These are phyloP conservation scores for Petrocephalus sullivani DNA, from an alignment of 2,797 vertebrate species.

Conservation along the genomic window DNA sequence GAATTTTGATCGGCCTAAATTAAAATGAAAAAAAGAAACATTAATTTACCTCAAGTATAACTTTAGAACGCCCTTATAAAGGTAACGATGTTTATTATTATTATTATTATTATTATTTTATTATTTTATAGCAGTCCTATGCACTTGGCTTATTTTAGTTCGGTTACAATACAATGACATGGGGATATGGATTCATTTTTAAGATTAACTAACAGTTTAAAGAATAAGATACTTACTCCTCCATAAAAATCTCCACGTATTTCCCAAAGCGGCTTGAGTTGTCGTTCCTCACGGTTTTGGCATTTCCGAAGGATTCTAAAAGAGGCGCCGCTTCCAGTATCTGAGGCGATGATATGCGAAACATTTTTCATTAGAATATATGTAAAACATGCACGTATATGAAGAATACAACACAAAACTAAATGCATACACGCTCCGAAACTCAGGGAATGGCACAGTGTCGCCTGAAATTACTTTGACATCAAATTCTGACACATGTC, in stretches of 20 bases:
- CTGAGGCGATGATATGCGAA: constrained; percentile 46
- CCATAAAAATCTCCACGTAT: constrained; percentile 91
- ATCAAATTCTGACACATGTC: background rate
- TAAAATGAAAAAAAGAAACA: background rate
- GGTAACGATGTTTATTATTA: background rate
- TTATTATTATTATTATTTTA: no score
- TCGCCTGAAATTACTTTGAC: background rate
- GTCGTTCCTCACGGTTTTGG: constrained; percentile 96
- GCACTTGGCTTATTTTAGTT: background rate
- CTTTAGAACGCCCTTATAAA: background rate
- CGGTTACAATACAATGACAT: background rate
- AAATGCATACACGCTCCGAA: background rate
- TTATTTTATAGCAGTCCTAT: background rate
- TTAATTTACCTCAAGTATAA: background rate
- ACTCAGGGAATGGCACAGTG: background rate
- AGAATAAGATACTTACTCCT: constrained; percentile 74
- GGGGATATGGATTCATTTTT: background rate
- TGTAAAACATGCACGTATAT: background rate
- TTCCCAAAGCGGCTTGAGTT: constrained; percentile 99
- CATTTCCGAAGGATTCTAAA: constrained; percentile 96
- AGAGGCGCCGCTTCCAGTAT: constrained; percentile 94
- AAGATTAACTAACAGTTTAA: background rate
- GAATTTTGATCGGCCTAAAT: background rate
- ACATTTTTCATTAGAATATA: background rate
- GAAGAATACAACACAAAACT: background rate